Evolutionary conservation across 2,797 vertebrate species (phyloP).

Genomic region (Falco naumanni): DNA sequence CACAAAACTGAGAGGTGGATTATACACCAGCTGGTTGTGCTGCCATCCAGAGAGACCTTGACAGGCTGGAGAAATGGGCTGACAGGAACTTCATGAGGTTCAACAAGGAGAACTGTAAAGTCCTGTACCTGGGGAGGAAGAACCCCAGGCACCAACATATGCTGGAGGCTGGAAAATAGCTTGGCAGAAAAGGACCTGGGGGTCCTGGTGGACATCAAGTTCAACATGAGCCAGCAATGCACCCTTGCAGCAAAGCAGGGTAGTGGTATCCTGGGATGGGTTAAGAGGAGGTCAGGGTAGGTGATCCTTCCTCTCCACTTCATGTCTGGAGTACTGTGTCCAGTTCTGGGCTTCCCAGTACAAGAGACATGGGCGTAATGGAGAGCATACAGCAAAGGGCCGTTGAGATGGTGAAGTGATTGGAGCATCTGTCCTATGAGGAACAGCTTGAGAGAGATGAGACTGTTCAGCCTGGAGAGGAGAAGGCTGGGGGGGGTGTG

Average conservation of each 20-base stretch:
- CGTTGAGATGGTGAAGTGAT: background rate
- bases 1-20: too few relatives aligned
- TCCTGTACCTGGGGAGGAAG: background rate
- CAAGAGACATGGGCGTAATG: background rate
- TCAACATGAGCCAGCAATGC: background rate
- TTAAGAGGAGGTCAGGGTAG: background rate
- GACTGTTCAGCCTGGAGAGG: too few relatives aligned
- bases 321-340: background rate
- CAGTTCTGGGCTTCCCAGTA: background rate
- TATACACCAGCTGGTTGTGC: too few relatives aligned
- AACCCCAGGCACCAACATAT: background rate
- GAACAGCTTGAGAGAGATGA: background rate
- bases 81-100: background rate
- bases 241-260: background rate
- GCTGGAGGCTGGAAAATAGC: background rate
- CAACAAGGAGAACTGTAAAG: background rate
- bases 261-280: background rate
- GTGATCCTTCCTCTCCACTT: background rate
- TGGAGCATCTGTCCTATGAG: background rate
- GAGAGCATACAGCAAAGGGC: background rate
- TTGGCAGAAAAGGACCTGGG: background rate
- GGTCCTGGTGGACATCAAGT: background rate
- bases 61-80: background rate
- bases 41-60: background rate
- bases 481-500: background rate